Evolutionary conservation across 2,113 vertebrate genomes (phyloP).

Genomic region (Nerophis ophidion): DNA sequence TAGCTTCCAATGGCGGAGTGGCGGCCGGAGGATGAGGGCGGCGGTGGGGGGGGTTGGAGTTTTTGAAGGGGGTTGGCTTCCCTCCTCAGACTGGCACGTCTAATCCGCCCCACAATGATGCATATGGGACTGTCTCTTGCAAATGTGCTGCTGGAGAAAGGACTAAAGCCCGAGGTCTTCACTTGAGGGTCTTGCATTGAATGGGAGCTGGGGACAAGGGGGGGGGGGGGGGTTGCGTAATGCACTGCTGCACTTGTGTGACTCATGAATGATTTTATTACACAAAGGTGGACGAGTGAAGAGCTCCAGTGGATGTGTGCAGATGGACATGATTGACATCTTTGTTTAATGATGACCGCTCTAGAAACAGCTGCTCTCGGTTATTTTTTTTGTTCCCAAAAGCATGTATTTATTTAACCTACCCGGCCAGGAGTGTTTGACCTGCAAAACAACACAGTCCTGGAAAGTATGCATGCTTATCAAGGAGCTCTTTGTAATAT

Average conservation of each 20-base stretch:
- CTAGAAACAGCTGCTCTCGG: neutral
- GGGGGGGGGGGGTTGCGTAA: conserved; percentile 27
- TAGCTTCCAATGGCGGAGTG: conserved; percentile 49
- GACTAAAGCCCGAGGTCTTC: conserved; percentile 35
- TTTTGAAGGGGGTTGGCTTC: neutral
- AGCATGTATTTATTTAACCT: neutral
- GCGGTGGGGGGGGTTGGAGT: neutral
- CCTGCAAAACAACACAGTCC: neutral
- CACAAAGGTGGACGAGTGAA: conserved; percentile 7
- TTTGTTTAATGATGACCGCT: neutral
- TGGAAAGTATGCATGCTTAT: neutral
- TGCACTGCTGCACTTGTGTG: conserved; percentile 25
- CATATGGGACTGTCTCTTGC: conserved; percentile 56
- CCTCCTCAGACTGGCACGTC: conserved; percentile 44
- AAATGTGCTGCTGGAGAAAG: conserved; percentile 45
- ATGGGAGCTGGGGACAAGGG: conserved; percentile 22
- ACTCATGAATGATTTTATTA: conserved; percentile 46
- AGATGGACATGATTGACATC: neutral
- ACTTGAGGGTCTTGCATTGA: conserved; percentile 22
- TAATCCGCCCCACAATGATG: conserved; percentile 56
- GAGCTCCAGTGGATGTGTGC: conserved; percentile 11
- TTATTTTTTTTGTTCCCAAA: neutral
- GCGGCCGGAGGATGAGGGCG: conserved; percentile 24
- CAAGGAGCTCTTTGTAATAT: too few relatives aligned
- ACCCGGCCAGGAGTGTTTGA: neutral